Percentiles rank a stretch among this genome's conserved stretches.
Conservation (phyloP, 2,113 vertebrate genomes). For the Eudyptes chrysolophus region DNA sequence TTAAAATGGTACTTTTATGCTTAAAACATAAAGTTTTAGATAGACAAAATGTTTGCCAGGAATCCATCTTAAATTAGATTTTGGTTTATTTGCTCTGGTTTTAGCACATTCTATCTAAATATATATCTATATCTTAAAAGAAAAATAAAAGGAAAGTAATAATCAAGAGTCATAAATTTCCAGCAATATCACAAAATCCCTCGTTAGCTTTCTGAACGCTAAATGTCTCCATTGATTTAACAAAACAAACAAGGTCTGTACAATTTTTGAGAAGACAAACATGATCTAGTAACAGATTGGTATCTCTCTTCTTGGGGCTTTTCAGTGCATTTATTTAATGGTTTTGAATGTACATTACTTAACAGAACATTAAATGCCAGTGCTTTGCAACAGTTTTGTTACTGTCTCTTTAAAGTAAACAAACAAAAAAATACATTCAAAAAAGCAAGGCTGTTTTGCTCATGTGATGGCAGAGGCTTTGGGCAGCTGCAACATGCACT, state of each 20-base stretch:
- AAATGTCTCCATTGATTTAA: slow-evolving; percentile 62
- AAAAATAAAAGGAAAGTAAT: slow-evolving; percentile 53
- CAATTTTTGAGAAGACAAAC: slow-evolving; percentile 63
- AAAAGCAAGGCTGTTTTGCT: slow-evolving; percentile 78
- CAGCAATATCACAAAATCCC: slow-evolving; percentile 65
- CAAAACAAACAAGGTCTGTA: slow-evolving; percentile 52
- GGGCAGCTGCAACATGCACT: slow-evolving; percentile 65
- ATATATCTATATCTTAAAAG: slow-evolving; percentile 61
- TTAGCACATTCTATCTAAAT: slow-evolving; percentile 59
- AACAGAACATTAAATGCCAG: slow-evolving; percentile 83
- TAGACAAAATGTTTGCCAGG: slow-evolving; percentile 61
- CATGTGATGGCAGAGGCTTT: slow-evolving; percentile 75
- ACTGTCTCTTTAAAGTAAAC: slow-evolving; percentile 77
- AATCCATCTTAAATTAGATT: slow-evolving; percentile 72
- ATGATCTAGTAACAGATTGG: slow-evolving; percentile 66
- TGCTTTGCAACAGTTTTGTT: slow-evolving; percentile 85
- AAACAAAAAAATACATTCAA: slow-evolving; percentile 84
- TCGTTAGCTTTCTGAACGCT: slow-evolving; percentile 56
- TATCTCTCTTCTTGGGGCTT: slow-evolving; percentile 76
- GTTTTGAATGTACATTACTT: slow-evolving; percentile 75
- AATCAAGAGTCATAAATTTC: slow-evolving; percentile 59
- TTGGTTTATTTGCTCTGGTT: slow-evolving; percentile 70
- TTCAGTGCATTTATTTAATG: slow-evolving; percentile 81
- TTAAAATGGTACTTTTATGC: slow-evolving; percentile 66
- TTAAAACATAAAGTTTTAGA: slow-evolving; percentile 67